Evolutionary conservation across 2,888 invertebrate species (phyloP), one percentile per base, ranked within the genome.

Genomic region (Hyposoter didymator): DNA sequence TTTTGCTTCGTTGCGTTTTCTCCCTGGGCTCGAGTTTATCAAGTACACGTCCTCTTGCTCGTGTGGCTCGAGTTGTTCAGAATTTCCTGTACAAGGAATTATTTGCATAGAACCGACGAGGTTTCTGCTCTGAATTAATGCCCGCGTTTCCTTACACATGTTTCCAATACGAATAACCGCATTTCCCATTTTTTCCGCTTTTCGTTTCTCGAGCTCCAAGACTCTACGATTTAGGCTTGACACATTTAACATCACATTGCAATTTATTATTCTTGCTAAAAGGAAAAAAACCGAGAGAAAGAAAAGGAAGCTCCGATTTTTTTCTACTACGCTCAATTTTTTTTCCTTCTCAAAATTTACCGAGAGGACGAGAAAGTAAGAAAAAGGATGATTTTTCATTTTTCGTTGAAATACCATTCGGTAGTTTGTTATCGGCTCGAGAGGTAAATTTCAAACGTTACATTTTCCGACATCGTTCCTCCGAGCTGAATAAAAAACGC

Each of bases 31-130:
- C 67, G 59, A 59, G 17, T 72, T 81, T 78, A 72, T 69, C 67
- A 55, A 69, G 59, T 79, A 79, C 47, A 47, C 64, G 64, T 78
- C 70, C 5, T 35, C 75, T 84, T 66, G 49, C 69, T 72, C 64
- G 80, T 69, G 74, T 69, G 55, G 78, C 35, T 76, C 66, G 76
- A 22, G 47, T 85, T 49, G 82, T 81, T 59, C 75, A 49, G 87
- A 59, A 91, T 92, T 92, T 92, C 91, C 91, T 90, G 91, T 92
- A 92, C 92, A 92, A 87, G 90, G 79, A 81, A 83, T 85, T 88
- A 90, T 90, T 90, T 89, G 90, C 90, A 90, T 90, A 90, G 89
- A 89, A 78, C 87, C 89, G 84, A 39, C 88, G 62, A 89, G 89
- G 87, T 88, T 84, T 70, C 88, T 88, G 88, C 87, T 88, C 88